phyloP scores from a whole-genome alignment of 2,888 invertebrate genomes.

The Aethes cnicana region DNA sequence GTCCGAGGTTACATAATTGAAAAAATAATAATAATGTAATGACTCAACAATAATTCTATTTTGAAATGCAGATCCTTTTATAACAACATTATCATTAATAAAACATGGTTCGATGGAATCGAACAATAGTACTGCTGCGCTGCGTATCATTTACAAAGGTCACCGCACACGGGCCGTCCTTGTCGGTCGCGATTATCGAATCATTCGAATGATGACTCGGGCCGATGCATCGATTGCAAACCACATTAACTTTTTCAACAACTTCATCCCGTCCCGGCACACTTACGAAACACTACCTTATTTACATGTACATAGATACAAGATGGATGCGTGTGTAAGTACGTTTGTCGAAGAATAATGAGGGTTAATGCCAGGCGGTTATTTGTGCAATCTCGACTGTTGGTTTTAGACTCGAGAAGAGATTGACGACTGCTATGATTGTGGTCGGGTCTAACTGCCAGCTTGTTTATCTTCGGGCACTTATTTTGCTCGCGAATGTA shows the following conservation, averaged over 20 bases:
- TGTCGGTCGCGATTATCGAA: slow-evolving; percentile 67
- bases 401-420: slow-evolving; percentile 64
- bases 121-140: slow-evolving; percentile 42
- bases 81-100: slow-evolving; percentile 23
- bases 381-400: slow-evolving; percentile 76
- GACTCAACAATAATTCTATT: no score
- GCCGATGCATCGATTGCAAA: slow-evolving; percentile 38
- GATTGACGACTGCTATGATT: slow-evolving; percentile 69
- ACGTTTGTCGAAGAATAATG: slow-evolving; percentile 59
- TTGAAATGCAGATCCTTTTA: no score
- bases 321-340: slow-evolving; percentile 36
- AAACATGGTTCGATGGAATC: slow-evolving; percentile 38
- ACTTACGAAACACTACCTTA: slow-evolving; percentile 14
- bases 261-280: slow-evolving; percentile 28
- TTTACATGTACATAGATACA: slow-evolving; percentile 7
- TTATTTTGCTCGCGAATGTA: slow-evolving; percentile 46
- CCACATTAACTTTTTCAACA: slow-evolving; percentile 51
- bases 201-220: slow-evolving; percentile 58
- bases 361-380: slow-evolving; percentile 71
- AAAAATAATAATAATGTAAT: no score
- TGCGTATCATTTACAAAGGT: slow-evolving; percentile 53
- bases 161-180: slow-evolving; percentile 58
- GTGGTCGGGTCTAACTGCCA: slow-evolving; percentile 52
- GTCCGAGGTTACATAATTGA: no score
- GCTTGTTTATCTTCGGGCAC: slow-evolving; percentile 49